Conservation (phyloP, 2,888 invertebrate genomes). For the Cephus spinipes region DNA sequence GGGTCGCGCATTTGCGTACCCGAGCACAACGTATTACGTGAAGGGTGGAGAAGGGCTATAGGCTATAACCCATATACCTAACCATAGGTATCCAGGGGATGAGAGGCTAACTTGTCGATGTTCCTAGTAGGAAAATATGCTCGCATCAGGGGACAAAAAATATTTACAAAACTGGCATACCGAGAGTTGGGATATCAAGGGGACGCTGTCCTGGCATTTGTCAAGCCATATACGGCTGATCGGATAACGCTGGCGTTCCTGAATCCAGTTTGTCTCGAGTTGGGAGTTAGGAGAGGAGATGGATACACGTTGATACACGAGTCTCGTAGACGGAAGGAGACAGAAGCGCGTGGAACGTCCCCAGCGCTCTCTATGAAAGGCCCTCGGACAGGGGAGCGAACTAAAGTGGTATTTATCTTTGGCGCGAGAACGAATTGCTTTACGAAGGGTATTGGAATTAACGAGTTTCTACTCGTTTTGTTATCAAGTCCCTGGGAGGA, state of each 20-base stretch:
- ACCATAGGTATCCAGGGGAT: neutral
- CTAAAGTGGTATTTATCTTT: neutral
- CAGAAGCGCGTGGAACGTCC: neutral
- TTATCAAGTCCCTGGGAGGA: neutral
- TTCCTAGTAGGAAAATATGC: neutral
- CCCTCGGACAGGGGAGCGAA: neutral
- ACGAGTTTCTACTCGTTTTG: neutral
- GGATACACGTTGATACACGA: neutral
- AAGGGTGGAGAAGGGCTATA: neutral
- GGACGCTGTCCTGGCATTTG: neutral
- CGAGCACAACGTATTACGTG: neutral
- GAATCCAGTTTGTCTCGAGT: neutral
- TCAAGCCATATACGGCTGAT: neutral
- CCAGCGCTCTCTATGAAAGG: neutral
- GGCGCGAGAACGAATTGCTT: neutral
- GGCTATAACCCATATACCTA: neutral
- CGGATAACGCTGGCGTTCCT: neutral
- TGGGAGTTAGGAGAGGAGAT: neutral
- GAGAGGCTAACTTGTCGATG: neutral
- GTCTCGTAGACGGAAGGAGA: neutral
- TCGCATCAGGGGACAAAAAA: neutral
- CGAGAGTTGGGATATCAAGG: neutral
- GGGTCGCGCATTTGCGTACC: neutral
- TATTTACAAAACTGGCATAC: neutral
- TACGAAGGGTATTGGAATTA: neutral